A percentile compares a stretch with the other conserved stretches of the same genome.
Conservation (phyloP, 2,888 invertebrate genomes). For the Polia nebulosa region DNA sequence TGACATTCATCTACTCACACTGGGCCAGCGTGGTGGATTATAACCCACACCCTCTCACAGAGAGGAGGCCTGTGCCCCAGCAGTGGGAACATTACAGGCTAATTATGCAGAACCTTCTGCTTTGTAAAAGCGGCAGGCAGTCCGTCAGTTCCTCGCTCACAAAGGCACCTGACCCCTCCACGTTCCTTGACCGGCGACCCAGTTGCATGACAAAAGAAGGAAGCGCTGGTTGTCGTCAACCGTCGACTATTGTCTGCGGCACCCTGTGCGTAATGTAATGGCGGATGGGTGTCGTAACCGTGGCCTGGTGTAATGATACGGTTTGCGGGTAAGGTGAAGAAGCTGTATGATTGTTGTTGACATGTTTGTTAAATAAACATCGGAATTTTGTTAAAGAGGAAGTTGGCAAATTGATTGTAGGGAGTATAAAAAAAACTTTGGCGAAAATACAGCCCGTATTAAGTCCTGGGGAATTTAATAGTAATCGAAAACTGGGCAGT, state of each 20-base stretch:
- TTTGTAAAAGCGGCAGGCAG: background rate
- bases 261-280: constrained; percentile 51
- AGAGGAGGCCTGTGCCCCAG: background rate
- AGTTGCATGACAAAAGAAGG: constrained; percentile 63
- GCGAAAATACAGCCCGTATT: too few relatives aligned
- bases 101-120: background rate
- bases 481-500: too few relatives aligned
- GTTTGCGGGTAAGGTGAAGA: constrained; percentile 8
- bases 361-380: background rate
- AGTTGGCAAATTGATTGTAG: too few relatives aligned
- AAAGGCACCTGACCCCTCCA: constrained; percentile 27
- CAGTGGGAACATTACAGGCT: background rate
- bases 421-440: too few relatives aligned
- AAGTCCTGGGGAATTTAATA: too few relatives aligned
- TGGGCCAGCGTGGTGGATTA: too few relatives aligned
- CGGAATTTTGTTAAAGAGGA: too few relatives aligned
- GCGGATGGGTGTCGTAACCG: constrained; percentile 54
- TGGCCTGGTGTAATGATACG: constrained; percentile 29
- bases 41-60: too few relatives aligned
- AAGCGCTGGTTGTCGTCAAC: constrained; percentile 54
- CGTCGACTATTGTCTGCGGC: constrained; percentile 52
- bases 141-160: constrained; percentile 30
- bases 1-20: too few relatives aligned
- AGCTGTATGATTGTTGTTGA: background rate
- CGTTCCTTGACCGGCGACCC: constrained; percentile 62